These are phyloP conservation scores for Panagrolaimus sp. DNA, from an alignment of 1,140 invertebrate genomes.

Conservation along the genomic window DNA sequence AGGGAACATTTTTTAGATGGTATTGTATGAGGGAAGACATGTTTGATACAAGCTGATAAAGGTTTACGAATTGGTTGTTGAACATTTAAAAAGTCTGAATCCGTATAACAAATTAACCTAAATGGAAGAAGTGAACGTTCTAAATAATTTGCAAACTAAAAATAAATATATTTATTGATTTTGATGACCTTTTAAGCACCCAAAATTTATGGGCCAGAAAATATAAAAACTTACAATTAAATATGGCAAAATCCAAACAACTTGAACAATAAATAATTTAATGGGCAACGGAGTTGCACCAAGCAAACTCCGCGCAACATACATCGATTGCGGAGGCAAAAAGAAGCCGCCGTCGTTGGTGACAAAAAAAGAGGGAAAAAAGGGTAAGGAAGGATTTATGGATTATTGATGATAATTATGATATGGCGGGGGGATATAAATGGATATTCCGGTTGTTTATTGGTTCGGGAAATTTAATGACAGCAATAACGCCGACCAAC, in stretches of 20 bases:
- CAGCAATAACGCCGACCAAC: too few relatives aligned
- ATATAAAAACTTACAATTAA: slow-evolving; percentile 42
- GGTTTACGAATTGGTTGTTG: slow-evolving; percentile 42
- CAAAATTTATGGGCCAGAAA: background rate
- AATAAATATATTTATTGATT: slow-evolving; percentile 17
- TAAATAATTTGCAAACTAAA: slow-evolving; percentile 56
- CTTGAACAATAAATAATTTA: slow-evolving; percentile 44
- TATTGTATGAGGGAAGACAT: slow-evolving; percentile 44
- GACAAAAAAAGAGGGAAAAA: too few relatives aligned
- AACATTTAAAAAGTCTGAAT: slow-evolving; percentile 49
- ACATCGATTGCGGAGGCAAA: too few relatives aligned
- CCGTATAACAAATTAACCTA: slow-evolving; percentile 54
- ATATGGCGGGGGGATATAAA: too few relatives aligned
- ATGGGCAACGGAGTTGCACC: slow-evolving; percentile 61
- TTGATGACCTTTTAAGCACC: background rate
- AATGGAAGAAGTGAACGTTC: slow-evolving; percentile 56
- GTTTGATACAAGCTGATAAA: slow-evolving; percentile 39
- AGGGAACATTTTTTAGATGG: slow-evolving; percentile 28
- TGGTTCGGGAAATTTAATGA: too few relatives aligned
- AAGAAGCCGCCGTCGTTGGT: too few relatives aligned
- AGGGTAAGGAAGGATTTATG: too few relatives aligned
- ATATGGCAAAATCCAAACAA: slow-evolving; percentile 55
- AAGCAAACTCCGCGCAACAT: slow-evolving; percentile 63
- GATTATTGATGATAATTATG: too few relatives aligned
- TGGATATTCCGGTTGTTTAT: too few relatives aligned